Evolutionary conservation across 53 echinoderm and acorn worm genomes (phyloP), one percentile per base, ranked within the genome.

Genomic region (Antedon mediterranea): DNA sequence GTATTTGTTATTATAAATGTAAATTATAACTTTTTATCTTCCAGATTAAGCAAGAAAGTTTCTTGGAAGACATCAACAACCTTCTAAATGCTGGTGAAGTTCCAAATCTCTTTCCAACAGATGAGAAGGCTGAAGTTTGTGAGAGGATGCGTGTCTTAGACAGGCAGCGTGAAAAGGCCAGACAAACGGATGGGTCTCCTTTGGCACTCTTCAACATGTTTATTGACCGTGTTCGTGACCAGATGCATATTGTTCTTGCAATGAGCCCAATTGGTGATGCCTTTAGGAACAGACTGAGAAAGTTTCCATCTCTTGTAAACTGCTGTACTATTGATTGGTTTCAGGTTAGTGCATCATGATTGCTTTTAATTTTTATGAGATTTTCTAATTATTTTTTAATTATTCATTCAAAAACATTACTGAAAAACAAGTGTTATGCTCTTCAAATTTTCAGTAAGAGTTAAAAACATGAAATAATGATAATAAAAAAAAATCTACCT

Each of bases 241-340:
- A 95, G 88, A 84, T 95, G 44, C 95, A 95, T 44, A 84, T 95
- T 26, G 95, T 95, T 26, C 76, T 95, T 44, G 91, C 95, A 6
- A 95, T 95, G 95, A 95, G 95, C 43, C 95, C 95, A 43, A 95
- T 95, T 27, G 95, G 95, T 72, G 95, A 95, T 73, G 95, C 95
- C 81, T 92, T 95, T 78, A 80, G 95, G 42, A 95, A 95, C 85
- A 78, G 95, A 71, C 90, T 95, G 32, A 71, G 95, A 31, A 95
- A 95, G 73, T 95, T 95, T 85, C 95, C 95, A 4, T 95, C 95
- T 0, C 82, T 94, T 9, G 94, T 94, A 75, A 94, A 94, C 82
- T 94, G 94, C 79, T 94, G 94, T 77, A 95, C 95, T 78, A 95
- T 95, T 76, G 95, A 95, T 37, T 95, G 95, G 95, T 95, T 95